Percentiles rank a stretch among this genome's conserved stretches.
Evolutionary conservation across 1,140 invertebrate species (phyloP).

Genomic region (Helicoverpa zea): DNA sequence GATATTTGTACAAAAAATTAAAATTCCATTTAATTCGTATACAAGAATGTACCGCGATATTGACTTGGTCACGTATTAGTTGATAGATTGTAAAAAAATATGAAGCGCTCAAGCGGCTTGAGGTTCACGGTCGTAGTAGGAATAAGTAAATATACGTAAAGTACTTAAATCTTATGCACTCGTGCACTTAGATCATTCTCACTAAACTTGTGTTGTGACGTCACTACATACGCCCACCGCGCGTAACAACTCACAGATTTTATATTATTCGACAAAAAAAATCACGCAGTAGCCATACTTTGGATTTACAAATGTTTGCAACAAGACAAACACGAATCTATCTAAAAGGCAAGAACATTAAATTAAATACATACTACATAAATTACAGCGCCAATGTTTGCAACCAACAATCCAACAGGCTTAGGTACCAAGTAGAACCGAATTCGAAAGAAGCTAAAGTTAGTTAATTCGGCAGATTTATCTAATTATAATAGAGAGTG

Average conservation of each 20-base stretch:
- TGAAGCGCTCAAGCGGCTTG: conserved; percentile 33
- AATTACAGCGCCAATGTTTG: too few relatives aligned
- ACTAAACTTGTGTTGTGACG: conserved; percentile 45
- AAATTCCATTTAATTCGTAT: conserved; percentile 58
- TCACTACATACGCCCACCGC: conserved; percentile 13
- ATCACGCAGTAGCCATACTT: too few relatives aligned
- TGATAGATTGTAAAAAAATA: conserved; percentile 27
- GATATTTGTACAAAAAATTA: conserved; percentile 59
- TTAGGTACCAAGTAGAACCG: too few relatives aligned
- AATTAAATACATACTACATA: neutral
- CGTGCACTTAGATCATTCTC: conserved; percentile 47
- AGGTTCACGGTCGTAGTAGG: conserved; percentile 28
- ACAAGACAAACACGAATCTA: neutral
- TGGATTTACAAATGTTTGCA: neutral
- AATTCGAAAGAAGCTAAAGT: too few relatives aligned
- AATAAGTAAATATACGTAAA: conserved; percentile 41
- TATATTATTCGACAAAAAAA: too few relatives aligned
- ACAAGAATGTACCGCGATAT: conserved; percentile 46
- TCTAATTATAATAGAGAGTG: too few relatives aligned
- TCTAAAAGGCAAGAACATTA: conserved; percentile 1
- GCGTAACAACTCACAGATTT: too few relatives aligned
- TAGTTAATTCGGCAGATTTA: too few relatives aligned
- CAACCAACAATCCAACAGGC: too few relatives aligned
- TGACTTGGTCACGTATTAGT: conserved; percentile 29
- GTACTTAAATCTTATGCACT: conserved; percentile 39